Conservation (phyloP, 2,888 invertebrate species). For the Arrhopalites spinosus region DNA sequence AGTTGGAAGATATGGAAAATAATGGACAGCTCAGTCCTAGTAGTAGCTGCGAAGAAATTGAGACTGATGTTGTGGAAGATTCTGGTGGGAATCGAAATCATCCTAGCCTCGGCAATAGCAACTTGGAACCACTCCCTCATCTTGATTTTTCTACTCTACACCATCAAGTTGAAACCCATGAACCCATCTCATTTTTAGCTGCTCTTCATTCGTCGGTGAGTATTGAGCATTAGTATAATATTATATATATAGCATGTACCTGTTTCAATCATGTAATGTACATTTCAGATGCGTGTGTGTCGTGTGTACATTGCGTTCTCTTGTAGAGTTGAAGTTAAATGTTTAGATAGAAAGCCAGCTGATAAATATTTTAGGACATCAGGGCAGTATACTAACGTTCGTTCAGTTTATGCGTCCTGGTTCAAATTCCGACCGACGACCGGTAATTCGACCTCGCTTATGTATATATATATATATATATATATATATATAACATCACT, state of each 20-base stretch:
- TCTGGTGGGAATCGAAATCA: slow-evolving; percentile 6
- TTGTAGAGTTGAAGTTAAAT: too few relatives aligned
- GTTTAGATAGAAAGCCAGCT: too few relatives aligned
- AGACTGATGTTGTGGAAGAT: slow-evolving; percentile 30
- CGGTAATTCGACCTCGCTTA: too few relatives aligned
- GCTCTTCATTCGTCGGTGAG: slow-evolving; percentile 48
- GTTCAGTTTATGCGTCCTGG: too few relatives aligned
- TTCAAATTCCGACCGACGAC: too few relatives aligned
- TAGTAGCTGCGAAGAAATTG: slow-evolving; percentile 22
- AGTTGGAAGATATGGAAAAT: slow-evolving; percentile 29
- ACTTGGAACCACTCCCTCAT: slow-evolving; percentile 57
- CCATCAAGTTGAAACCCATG: slow-evolving; percentile 65
- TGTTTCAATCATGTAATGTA: too few relatives aligned
- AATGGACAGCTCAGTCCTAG: not conserved
- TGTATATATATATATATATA: too few relatives aligned
- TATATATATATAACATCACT: too few relatives aligned
- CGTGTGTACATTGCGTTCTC: not conserved
- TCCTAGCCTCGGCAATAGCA: slow-evolving; percentile 9
- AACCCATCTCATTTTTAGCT: slow-evolving; percentile 59
- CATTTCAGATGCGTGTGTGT: not conserved
- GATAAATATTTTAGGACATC: too few relatives aligned
- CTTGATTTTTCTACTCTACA: slow-evolving; percentile 67
- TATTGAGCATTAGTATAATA: too few relatives aligned
- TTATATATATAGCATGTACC: not conserved
- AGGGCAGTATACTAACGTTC: too few relatives aligned